Evolutionary conservation across 2,888 invertebrate genomes (phyloP).

Genomic region (Hypena proboscidalis): DNA sequence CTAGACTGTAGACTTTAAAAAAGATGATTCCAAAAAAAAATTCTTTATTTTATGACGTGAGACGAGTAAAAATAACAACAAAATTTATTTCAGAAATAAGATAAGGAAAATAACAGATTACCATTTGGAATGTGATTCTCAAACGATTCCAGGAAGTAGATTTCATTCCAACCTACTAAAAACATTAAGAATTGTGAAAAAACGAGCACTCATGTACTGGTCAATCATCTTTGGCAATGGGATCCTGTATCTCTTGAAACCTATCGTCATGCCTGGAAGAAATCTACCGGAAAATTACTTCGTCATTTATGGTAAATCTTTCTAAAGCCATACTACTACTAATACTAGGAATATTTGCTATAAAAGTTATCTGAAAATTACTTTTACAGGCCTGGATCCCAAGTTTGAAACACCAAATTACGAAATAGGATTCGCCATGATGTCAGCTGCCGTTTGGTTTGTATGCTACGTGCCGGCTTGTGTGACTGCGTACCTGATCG

Average conservation of each 20-base stretch:
- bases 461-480: conserved; percentile 37
- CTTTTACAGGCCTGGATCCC: conserved; percentile 33
- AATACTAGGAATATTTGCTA: too few species aligned
- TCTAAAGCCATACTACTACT: background rate
- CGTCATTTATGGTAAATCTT: conserved; percentile 32
- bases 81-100: conserved; percentile 28
- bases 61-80: too few species aligned
- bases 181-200: conserved; percentile 29
- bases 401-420: conserved; percentile 37
- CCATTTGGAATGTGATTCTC: conserved; percentile 42
- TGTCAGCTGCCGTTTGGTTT: conserved; percentile 19
- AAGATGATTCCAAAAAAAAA: too few species aligned
- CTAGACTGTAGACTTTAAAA: too few species aligned
- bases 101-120: conserved; percentile 34
- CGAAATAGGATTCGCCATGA: conserved; percentile 33
- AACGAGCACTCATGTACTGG: conserved; percentile 39
- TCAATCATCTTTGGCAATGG: conserved; percentile 28
- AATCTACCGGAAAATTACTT: conserved; percentile 35
- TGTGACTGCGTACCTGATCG: conserved; percentile 37
- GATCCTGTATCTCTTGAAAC: conserved; percentile 26
- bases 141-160: conserved; percentile 34
- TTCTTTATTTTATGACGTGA: too few species aligned
- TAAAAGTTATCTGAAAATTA: background rate
- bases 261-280: conserved; percentile 19
- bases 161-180: conserved; percentile 36